Evolutionary conservation across 2,888 invertebrate species (phyloP), one percentile per base, ranked within the genome.

Genomic region (Volucella bombylans): DNA sequence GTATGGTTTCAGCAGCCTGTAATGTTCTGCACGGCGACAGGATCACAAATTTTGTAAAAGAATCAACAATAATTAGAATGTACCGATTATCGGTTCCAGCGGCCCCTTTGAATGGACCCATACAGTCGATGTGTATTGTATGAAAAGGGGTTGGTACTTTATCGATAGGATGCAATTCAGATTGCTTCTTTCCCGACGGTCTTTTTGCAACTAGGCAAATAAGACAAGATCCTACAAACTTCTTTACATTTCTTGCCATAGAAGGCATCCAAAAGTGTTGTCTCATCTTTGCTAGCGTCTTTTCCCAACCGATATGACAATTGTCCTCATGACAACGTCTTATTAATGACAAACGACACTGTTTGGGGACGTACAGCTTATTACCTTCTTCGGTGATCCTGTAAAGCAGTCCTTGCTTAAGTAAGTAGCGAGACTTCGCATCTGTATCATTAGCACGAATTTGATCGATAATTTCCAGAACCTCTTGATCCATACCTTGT

Each of bases 191-290:
- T 4, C 72, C 62, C 4, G 72, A 72, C 6, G 72, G 72, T 54
- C 55, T 54, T n/a, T 76, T 76, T 2, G 76, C 76, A 4, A 76
- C 67, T 11, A 76, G 23, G n/a, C 67, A 67, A 39, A 76, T 76
- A 6, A 76, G n/a, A 31, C 67, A 67, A 31, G 76, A 45, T 23
- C 50, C 50, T 12, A 67, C 59, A 41, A 76, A 76, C 39, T 76
- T 74, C 12, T n/a, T 47, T 18, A 72, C 43, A n/a, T 72, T 72
- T 72, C 41, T 59, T 15, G 61, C 6, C 61, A 71, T 71, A n/a
- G 59, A 41, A 43, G 65, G 74, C 74, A 74, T 65, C 59, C 71
- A 57, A 59, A 71, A 71, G 14, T 71, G 49, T 59, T 49, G 14
- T 14, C 49, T 23, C 50, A 71, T 49, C 38, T 69, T 69, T 31